A percentile compares a stretch with the other conserved stretches of the same genome.
Conservation (phyloP, 2,797 vertebrate species). For the Amazona ochrocephala region DNA sequence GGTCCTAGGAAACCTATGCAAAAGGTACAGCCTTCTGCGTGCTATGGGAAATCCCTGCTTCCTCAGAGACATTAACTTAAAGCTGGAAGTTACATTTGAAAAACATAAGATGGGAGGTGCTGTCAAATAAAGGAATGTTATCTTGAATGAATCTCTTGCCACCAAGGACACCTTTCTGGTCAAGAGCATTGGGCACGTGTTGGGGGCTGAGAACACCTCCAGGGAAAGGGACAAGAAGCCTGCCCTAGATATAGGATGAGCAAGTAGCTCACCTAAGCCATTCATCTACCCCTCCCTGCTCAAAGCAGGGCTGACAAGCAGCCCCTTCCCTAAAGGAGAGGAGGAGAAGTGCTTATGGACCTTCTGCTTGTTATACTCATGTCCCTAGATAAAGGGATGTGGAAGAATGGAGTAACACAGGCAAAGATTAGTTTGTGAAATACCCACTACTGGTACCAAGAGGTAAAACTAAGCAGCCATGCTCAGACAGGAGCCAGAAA, state of each 20-base stretch:
- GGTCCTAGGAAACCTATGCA: background rate
- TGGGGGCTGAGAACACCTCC: background rate
- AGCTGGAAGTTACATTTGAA: background rate
- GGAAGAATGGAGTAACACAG: background rate
- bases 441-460: background rate
- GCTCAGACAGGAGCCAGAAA: background rate
- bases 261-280: background rate
- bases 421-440: background rate
- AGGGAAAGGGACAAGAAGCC: background rate
- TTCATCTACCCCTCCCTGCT: background rate
- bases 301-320: background rate
- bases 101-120: background rate
- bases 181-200: rapidly evolving
- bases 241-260: background rate
- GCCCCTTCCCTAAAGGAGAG: background rate
- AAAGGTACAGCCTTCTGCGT: background rate
- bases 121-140: background rate
- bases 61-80: background rate
- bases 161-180: too few relatives aligned
- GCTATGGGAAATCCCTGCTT: background rate
- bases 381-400: background rate
- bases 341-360: background rate
- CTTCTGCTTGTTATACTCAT: rapidly evolving
- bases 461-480: rapidly evolving
- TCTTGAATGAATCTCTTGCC: background rate